These are phyloP conservation scores for Conops quadrifasciatus DNA, from an alignment of 2,888 invertebrate genomes.

Conservation along the genomic window DNA sequence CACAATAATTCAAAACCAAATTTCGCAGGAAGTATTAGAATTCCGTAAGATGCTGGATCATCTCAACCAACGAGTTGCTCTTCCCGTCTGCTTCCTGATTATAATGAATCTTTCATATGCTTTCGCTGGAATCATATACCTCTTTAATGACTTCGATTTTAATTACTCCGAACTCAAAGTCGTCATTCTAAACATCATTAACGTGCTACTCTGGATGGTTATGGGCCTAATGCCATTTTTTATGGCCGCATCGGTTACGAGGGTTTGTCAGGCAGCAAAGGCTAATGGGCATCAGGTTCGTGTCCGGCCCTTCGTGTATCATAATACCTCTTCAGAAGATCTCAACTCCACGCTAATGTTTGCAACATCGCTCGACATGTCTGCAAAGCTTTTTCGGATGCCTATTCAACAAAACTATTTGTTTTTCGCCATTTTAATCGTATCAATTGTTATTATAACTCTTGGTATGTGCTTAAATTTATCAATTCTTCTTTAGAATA, in stretches of 20 bases:
- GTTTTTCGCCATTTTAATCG: slow-evolving; percentile 71
- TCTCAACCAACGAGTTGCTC: slow-evolving; percentile 78
- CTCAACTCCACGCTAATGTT: slow-evolving; percentile 80
- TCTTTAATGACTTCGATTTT: slow-evolving; percentile 71
- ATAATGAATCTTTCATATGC: slow-evolving; percentile 79
- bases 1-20: no score
- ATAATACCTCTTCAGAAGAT: slow-evolving; percentile 78
- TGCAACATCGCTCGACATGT: slow-evolving; percentile 77
- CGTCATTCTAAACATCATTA: slow-evolving; percentile 75
- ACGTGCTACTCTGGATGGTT: slow-evolving; percentile 58
- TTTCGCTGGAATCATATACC: slow-evolving; percentile 73
- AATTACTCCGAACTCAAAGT: slow-evolving; percentile 68
- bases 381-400: slow-evolving; percentile 77
- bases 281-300: slow-evolving; percentile 81
- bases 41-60: slow-evolving; percentile 80
- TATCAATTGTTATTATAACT: slow-evolving; percentile 71
- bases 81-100: slow-evolving; percentile 80
- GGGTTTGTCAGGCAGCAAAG: slow-evolving; percentile 76
- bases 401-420: slow-evolving; percentile 77
- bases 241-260: slow-evolving; percentile 79
- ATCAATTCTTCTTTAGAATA: slow-evolving; percentile 37
- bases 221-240: slow-evolving; percentile 62
- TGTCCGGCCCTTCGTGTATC: slow-evolving; percentile 81
- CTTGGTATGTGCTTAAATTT: slow-evolving; percentile 73
- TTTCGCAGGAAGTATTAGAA: slow-evolving; percentile 73